phyloP scores from a whole-genome alignment of 2,797 vertebrate genomes.

The Sylvia borin region DNA sequence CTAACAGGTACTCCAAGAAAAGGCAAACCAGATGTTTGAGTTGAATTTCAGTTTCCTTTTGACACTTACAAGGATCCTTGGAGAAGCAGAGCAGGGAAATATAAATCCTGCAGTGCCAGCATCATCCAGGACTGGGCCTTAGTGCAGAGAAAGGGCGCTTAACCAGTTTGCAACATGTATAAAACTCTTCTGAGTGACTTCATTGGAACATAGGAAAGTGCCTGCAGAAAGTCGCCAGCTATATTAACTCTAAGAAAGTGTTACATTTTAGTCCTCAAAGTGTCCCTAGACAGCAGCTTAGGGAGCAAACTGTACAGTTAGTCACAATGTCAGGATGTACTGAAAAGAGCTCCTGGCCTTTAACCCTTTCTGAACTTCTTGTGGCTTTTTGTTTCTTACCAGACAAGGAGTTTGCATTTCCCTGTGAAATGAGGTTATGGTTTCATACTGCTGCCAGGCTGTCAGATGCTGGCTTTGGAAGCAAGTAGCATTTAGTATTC shows the following conservation, averaged over 20 bases:
- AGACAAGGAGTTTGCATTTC: not conserved
- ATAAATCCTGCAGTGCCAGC: not conserved
- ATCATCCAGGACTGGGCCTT: not conserved
- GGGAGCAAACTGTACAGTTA: not conserved
- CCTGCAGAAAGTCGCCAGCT: not conserved
- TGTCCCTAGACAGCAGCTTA: not conserved
- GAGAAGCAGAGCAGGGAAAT: not conserved
- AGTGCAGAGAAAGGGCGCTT: not conserved
- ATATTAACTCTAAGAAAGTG: not conserved
- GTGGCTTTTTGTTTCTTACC: not conserved
- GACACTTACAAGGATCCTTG: not conserved
- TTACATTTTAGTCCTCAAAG: not conserved
- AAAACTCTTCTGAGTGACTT: not conserved
- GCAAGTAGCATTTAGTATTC: not conserved
- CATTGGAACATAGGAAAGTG: not conserved
- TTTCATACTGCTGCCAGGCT: not conserved
- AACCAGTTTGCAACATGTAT: not conserved
- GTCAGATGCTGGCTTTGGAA: not conserved
- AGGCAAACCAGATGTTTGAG: not conserved
- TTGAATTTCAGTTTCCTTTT: not conserved
- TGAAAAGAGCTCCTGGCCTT: not conserved
- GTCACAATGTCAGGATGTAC: not conserved
- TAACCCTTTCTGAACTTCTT: not conserved
- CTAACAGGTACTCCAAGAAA: not conserved
- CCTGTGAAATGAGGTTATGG: not conserved